phyloP scores from a whole-genome alignment of 2,797 vertebrate genomes.

The Sandelia bainsii region DNA sequence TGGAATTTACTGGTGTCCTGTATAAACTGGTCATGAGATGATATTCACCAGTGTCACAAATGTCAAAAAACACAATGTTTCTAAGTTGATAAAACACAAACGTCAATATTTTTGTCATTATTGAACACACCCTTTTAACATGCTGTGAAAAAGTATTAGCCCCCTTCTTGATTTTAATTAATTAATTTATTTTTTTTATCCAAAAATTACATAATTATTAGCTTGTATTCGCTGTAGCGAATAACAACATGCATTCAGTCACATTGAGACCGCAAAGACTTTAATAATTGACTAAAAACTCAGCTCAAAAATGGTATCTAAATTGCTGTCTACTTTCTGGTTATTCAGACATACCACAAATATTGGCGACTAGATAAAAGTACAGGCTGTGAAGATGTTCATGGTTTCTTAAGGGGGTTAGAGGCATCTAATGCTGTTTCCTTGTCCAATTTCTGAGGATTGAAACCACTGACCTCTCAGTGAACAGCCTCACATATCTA shows the following conservation, averaged over 20 bases:
- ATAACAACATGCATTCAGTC: neutral
- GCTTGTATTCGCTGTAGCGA: no score
- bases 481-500: neutral
- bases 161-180: no score
- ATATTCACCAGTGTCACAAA: no score
- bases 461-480: slow-evolving; percentile 10
- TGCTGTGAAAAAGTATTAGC: no score
- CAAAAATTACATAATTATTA: neutral
- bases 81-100: no score
- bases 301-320: slow-evolving; percentile 14
- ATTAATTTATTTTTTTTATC: neutral
- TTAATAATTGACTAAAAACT: slow-evolving; percentile 5
- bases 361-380: slow-evolving; percentile 7
- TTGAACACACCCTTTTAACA: no score
- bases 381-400: neutral
- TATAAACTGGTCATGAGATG: no score
- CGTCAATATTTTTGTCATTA: no score
- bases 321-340: slow-evolving; percentile 8
- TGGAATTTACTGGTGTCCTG: no score
- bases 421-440: neutral
- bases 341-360: slow-evolving; percentile 23
- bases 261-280: slow-evolving; percentile 25
- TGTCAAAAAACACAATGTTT: no score
- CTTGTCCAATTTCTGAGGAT: neutral
- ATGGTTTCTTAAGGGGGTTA: neutral